Evolutionary conservation across 2,113 vertebrate genomes (phyloP), one percentile per base, ranked within the genome.

Genomic region (Hemibagrus wyckioides): DNA sequence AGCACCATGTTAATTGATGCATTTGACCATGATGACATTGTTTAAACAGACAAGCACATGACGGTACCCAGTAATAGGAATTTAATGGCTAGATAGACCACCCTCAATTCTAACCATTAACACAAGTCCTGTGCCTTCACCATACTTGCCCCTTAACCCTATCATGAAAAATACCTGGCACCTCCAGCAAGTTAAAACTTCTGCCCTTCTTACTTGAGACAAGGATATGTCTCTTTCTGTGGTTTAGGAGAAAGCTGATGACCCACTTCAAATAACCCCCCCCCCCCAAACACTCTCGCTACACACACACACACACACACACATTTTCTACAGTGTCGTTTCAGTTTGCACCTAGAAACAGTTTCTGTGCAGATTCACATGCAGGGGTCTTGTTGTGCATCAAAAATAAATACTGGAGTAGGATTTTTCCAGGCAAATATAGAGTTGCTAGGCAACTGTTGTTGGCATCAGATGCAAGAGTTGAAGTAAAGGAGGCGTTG

Each of bases 361-460:
- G 36, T 50, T 81, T 41, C 39, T 52, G 80, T 54, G 41, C 44
- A 33, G n/a, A 61, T 61, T 59, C 65, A 59, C 80, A 75, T n/a
- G 44, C 69, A 61, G 41, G 52, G 28, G 80, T 87, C 56, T 83
- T 77, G 80, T 83, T 77, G 13, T 77, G 80, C 69, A 87, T 87
- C 80, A 77, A 77, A 82, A 87, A 87, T 87, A 87, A 87, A 87
- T 87, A 83, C 82, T 59, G 69, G 80, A 83, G 59, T 61, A 84
- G 54, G 86, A 92, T 93, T 91, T 94, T 92, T 92, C 91, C 88
- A 88, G 90, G 91, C 90, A 91, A 92, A 92, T 92, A 91, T 94
- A 92, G 92, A 92, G 94, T 94, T 94, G 93, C 95, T 93, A 93
- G 90, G 94, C 92, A 94, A 95, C 94, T 48, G 87, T 92, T 94